Evolutionary conservation across 2,888 invertebrate genomes (phyloP).

Genomic region (Spodoptera picta): DNA sequence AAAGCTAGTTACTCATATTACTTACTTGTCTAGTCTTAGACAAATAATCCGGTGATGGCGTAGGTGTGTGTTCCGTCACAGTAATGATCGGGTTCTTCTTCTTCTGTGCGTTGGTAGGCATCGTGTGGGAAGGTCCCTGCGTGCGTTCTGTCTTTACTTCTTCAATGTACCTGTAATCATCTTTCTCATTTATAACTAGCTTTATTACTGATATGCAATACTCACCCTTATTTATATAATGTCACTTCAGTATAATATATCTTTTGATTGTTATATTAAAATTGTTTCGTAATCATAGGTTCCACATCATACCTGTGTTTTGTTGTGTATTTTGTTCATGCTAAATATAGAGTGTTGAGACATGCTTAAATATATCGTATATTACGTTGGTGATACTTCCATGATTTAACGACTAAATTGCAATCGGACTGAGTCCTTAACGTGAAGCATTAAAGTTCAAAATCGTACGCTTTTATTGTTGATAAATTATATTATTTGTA

Average conservation of each 20-base stretch:
- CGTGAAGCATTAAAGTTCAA: constrained; percentile 40
- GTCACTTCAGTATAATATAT: background rate
- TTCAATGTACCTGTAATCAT: constrained; percentile 90
- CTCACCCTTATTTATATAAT: constrained; percentile 35
- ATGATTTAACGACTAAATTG: constrained; percentile 31
- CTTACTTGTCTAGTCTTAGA: constrained; percentile 90
- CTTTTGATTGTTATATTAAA: constrained; percentile 1
- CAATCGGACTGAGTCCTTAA: constrained; percentile 18
- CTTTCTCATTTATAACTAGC: constrained; percentile 12
- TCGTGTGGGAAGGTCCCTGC: constrained; percentile 86
- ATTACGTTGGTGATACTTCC: constrained; percentile 22
- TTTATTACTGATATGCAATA: constrained; percentile 12
- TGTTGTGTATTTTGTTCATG: constrained; percentile 46
- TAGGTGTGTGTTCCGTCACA: constrained; percentile 98
- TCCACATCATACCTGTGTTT: constrained; percentile 53
- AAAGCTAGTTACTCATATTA: too few species aligned
- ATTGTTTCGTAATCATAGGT: constrained; percentile 7
- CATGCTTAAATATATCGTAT: constrained; percentile 47
- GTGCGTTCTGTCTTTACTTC: constrained; percentile 90
- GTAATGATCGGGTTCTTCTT: constrained; percentile 98
- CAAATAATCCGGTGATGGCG: constrained; percentile 96
- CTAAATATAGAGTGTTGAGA: constrained; percentile 44
- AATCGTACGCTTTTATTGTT: constrained; percentile 33
- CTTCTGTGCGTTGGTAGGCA: constrained; percentile 87
- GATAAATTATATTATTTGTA: background rate